Evolutionary conservation across 64 coral and sea anemone species (phyloP), one percentile per base, ranked within the genome.

Genomic region (Porites australiensis): DNA sequence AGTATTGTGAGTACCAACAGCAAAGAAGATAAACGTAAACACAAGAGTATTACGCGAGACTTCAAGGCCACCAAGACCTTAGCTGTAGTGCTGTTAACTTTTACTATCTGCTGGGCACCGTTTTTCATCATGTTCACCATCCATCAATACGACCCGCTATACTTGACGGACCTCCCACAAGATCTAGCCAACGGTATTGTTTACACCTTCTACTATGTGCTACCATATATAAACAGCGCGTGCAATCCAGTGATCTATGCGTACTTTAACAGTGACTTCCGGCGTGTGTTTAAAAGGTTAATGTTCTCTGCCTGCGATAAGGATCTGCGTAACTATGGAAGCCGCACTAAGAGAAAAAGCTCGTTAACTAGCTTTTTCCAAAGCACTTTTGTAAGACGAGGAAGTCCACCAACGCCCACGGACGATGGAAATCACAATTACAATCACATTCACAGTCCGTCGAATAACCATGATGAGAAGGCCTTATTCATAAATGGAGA

Each of bases 171-270:
- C 13, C 60, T 98, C 11, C 22, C 84, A 3, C 15, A 58, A 6
- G 79, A 83, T 68, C 15, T 88, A 37, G 50, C 13, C 19, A 50
- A 50, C 5, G 22, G 52, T 0, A 44, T 94, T 37, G 58, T 77
- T 15, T 83, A 78, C 23, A 21, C 78, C 12, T 88, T 91, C 58
- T 23, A 77, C 44, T 58, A 79, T 0, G 78, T 98, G 50, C n/a
- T 94, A 69, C 95, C 95, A 13, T 94, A 98, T 60, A 49, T 98
- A 2, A 98, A 98, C 76, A 91, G 82, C 3, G 92, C 95, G 52
- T 91, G 88, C 13, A 98, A 98, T 87, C 95, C 95, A 2, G 63
- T 98, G n/a, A 98, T 98, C 79, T 98, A 98, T 51, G 95, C 95
- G n/a, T 87, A 94, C 86, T 98, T 98, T 18, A 98, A 98, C 77